These are phyloP conservation scores for Psittacula derbiana DNA, from an alignment of 2,797 vertebrate species.

Conservation along the genomic window DNA sequence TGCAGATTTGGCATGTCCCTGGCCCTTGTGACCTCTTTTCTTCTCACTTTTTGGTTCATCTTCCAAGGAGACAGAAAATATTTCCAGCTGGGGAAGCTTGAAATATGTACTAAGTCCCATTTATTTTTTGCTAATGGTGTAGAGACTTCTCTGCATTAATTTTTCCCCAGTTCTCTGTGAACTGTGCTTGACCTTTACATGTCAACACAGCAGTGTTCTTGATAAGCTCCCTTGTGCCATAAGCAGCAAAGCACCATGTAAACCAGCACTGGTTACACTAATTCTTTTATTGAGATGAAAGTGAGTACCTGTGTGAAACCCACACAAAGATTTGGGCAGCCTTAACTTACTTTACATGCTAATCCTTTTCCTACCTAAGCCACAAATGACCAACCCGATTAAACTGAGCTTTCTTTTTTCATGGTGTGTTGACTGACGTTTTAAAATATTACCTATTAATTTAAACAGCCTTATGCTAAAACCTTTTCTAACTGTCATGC, in stretches of 20 bases:
- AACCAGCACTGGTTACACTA: constrained; percentile 33
- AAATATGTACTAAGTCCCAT: background rate
- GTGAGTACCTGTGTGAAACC: constrained; percentile 49
- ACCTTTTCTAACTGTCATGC: constrained; percentile 39
- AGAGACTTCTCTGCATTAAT: background rate
- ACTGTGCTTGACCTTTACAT: background rate
- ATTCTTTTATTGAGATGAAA: constrained; percentile 49
- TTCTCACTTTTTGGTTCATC: background rate
- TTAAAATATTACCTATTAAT: constrained; percentile 38
- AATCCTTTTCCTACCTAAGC: constrained; percentile 48
- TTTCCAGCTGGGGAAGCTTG: background rate
- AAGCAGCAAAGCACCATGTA: background rate
- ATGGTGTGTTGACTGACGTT: constrained; percentile 31
- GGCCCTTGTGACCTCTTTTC: background rate
- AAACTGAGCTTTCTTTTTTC: constrained; percentile 47
- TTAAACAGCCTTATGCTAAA: constrained; percentile 40
- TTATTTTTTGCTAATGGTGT: background rate
- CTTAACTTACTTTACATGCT: constrained; percentile 5
- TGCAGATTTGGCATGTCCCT: background rate
- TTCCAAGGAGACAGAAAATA: background rate
- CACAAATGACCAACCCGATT: constrained; percentile 52
- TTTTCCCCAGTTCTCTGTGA: background rate
- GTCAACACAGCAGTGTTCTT: background rate
- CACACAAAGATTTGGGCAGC: constrained; percentile 34
- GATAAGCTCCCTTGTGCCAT: background rate